A percentile compares a stretch with the other conserved stretches of the same genome.
Evolutionary conservation across 1,140 invertebrate species (phyloP).

Genomic region (Muscidifurax raptorellus): DNA sequence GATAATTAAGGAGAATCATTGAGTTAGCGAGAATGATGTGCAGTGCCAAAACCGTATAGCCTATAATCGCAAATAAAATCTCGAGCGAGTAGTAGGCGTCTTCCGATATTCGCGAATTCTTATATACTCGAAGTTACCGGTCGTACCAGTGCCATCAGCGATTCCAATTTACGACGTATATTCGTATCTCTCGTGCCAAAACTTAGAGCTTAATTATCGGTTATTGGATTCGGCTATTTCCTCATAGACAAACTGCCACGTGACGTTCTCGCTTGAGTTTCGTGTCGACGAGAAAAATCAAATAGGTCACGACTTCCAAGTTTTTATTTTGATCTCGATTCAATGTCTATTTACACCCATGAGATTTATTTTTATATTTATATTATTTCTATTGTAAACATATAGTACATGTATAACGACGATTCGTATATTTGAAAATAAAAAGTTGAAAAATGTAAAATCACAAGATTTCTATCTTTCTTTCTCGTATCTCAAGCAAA

Average conservation of each 20-base stretch:
- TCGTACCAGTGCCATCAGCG: constrained; percentile 33
- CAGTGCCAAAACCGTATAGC: neutral
- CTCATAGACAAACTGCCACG: neutral
- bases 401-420: too few species aligned
- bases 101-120: neutral
- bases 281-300: too few species aligned
- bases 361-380: too few species aligned
- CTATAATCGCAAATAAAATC: neutral
- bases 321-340: too few species aligned
- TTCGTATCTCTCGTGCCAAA: constrained; percentile 18
- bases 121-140: neutral
- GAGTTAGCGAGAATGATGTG: neutral
- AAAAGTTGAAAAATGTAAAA: too few species aligned
- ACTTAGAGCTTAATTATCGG: neutral
- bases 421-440: too few species aligned
- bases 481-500: too few species aligned
- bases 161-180: neutral
- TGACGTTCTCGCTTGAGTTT: neutral
- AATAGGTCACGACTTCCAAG: too few species aligned
- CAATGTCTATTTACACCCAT: too few species aligned
- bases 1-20: neutral
- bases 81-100: neutral
- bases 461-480: too few species aligned
- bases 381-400: too few species aligned
- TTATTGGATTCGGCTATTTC: neutral